Evolutionary conservation across 2,888 invertebrate genomes (phyloP).

Genomic region (Cinara cedri): DNA sequence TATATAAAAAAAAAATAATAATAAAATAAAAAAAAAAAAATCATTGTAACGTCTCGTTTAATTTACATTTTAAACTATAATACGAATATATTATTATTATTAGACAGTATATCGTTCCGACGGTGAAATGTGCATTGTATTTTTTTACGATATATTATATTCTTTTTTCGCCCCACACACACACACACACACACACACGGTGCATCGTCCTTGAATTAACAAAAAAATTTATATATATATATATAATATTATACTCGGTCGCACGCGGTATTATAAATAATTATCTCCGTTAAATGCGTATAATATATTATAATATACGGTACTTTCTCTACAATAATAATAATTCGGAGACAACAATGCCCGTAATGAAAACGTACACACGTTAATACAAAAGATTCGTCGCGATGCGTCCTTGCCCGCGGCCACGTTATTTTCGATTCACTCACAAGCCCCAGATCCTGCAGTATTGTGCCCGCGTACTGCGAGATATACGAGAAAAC

Average conservation of each 20-base stretch:
- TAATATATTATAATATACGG: background rate
- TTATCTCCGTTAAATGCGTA: slow-evolving; percentile 15
- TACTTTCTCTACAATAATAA: slow-evolving; percentile 29
- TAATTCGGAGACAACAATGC: slow-evolving; percentile 9
- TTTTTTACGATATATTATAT: no score
- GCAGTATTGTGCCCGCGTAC: no score
- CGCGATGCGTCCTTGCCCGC: slow-evolving; percentile 28
- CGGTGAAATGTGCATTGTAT: no score
- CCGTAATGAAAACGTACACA: background rate
- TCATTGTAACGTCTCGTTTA: no score
- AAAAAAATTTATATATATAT: no score
- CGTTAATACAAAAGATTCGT: slow-evolving; percentile 27
- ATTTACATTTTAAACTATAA: no score
- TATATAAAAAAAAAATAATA: background rate
- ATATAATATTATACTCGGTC: no score
- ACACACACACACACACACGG: slow-evolving; percentile 6
- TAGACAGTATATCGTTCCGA: no score
- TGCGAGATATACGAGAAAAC: no score
- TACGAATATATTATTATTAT: no score
- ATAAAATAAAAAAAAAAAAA: background rate
- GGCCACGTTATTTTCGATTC: slow-evolving; percentile 27
- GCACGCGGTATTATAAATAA: slow-evolving; percentile 1
- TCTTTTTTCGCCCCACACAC: background rate
- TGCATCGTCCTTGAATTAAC: slow-evolving; percentile 32
- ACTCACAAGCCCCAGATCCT: slow-evolving; percentile 1